Conservation (phyloP, 2,797 vertebrate species). For the Denticeps clupeoides region DNA sequence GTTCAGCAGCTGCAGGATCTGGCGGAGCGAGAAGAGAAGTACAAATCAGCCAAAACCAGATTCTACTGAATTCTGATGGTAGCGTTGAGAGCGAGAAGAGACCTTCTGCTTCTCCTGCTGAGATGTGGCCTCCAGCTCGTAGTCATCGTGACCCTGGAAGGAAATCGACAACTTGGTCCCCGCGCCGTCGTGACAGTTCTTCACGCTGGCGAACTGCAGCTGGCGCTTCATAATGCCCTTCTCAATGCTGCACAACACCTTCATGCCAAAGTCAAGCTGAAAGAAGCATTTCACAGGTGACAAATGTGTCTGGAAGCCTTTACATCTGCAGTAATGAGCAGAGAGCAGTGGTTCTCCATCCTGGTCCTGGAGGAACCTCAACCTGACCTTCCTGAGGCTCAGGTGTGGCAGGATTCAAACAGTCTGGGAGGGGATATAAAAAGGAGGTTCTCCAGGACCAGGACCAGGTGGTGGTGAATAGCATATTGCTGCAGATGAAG, state of each 20-base stretch:
- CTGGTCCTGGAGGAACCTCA: no score
- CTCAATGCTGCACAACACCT: conserved; percentile 67
- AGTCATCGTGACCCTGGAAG: conserved; percentile 56
- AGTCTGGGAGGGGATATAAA: no score
- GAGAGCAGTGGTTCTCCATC: no score
- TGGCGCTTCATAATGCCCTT: conserved; percentile 67
- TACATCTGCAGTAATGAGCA: neutral
- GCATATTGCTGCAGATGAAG: no score
- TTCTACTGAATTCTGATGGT: no score
- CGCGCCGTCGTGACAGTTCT: conserved; percentile 53
- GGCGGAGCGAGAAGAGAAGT: conserved; percentile 7
- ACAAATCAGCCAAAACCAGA: no score
- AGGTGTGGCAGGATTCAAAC: no score
- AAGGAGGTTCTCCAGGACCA: no score
- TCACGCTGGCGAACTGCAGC: conserved; percentile 59
- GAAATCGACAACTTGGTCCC: conserved; percentile 54
- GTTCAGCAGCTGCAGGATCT: conserved; percentile 68
- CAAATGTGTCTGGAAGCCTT: no score
- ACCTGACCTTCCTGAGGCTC: no score
- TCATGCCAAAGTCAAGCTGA: conserved; percentile 64
- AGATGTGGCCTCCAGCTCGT: conserved; percentile 62
- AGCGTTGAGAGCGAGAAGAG: no score
- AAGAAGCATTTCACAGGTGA: conserved; percentile 3
- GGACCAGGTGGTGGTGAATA: no score
- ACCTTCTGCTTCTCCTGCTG: conserved; percentile 64